phyloP scores from a whole-genome alignment of 2,888 invertebrate species.

The Eucriotettix oculatus region DNA sequence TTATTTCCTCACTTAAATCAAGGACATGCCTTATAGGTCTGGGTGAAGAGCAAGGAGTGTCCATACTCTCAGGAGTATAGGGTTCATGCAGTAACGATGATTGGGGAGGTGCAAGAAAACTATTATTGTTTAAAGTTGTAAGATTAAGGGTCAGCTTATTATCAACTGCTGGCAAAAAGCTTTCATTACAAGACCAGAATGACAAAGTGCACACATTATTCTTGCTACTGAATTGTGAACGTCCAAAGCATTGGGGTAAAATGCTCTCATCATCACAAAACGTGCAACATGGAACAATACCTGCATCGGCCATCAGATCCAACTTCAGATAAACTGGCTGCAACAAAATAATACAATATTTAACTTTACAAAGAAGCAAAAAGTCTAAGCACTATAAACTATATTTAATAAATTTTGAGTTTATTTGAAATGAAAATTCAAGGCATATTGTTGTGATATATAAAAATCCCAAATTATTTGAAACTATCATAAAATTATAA shows the following conservation, averaged over 20 bases:
- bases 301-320: slow-evolving; percentile 54
- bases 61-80: slow-evolving; percentile 68
- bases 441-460: slow-evolving; percentile 4
- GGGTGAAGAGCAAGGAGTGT: slow-evolving; percentile 49
- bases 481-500: too few relatives aligned
- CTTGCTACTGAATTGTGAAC: not conserved
- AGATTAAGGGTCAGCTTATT: not conserved
- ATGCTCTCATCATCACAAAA: not conserved
- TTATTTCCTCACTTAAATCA: not conserved
- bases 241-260: not conserved
- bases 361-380: not conserved
- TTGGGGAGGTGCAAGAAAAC: slow-evolving; percentile 16
- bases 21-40: slow-evolving; percentile 16
- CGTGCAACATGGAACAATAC: slow-evolving; percentile 44
- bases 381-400: too few relatives aligned
- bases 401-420: too few relatives aligned
- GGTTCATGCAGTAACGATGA: slow-evolving; percentile 44
- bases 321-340: slow-evolving; percentile 69
- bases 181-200: not conserved
- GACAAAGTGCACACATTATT: not conserved
- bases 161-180: not conserved
- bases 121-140: slow-evolving; percentile 1
- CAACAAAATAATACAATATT: slow-evolving; percentile 21
- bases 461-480: not conserved
- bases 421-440: slow-evolving; percentile 10